phyloP scores from a whole-genome alignment of 1,140 invertebrate species.

The Achatina immaculata region DNA sequence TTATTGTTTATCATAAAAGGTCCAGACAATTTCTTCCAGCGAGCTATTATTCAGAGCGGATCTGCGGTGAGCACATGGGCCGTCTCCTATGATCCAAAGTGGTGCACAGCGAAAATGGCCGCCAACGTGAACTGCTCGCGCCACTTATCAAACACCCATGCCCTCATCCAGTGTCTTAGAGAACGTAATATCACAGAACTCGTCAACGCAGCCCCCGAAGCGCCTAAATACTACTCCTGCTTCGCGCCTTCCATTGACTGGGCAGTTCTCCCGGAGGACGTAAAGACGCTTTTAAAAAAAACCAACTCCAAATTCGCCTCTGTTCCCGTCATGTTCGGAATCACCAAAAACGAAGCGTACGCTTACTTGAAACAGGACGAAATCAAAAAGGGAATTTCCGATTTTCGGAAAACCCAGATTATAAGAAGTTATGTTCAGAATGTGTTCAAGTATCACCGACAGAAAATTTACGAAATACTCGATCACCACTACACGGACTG shows the following conservation, averaged over 20 bases:
- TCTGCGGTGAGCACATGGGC: constrained; percentile 93
- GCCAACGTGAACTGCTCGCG: constrained; percentile 87
- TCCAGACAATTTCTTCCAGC: constrained; percentile 48
- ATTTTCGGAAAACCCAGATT: constrained; percentile 89
- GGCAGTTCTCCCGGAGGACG: constrained; percentile 51
- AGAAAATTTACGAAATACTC: constrained; percentile 96
- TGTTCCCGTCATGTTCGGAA: constrained; percentile 90
- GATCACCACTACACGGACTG: constrained; percentile 88
- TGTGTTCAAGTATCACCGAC: constrained; percentile 89
- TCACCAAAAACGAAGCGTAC: constrained; percentile 91
- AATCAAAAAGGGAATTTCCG: constrained; percentile 93
- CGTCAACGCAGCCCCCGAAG: constrained; percentile 78
- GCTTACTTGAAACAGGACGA: constrained; percentile 90
- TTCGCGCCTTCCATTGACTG: constrained; percentile 80
- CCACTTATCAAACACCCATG: constrained; percentile 69
- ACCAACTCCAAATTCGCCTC: constrained; percentile 64
- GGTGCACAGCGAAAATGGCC: constrained; percentile 88
- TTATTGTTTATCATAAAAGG: too few relatives aligned
- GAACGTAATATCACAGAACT: constrained; percentile 84
- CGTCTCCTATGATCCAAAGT: constrained; percentile 86
- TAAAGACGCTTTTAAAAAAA: constrained; percentile 65
- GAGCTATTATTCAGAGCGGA: constrained; percentile 59
- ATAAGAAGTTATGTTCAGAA: constrained; percentile 91
- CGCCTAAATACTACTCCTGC: constrained; percentile 75
- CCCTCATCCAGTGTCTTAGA: constrained; percentile 86